These are phyloP conservation scores for Bubo blakistoni DNA, from an alignment of 2,113 vertebrate genomes.

Conservation along the genomic window DNA sequence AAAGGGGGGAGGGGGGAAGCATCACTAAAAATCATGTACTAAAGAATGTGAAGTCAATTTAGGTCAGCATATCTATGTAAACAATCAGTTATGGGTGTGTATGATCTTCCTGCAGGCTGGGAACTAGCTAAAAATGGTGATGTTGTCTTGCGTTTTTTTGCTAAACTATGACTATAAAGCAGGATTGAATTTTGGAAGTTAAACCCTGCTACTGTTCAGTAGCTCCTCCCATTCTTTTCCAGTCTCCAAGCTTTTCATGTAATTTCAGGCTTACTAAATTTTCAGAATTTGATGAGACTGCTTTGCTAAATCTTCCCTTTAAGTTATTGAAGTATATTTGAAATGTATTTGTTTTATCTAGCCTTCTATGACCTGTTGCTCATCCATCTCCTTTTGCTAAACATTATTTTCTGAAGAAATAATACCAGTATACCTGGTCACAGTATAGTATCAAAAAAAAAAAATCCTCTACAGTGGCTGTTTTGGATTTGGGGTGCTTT, in stretches of 20 bases:
- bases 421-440: not conserved
- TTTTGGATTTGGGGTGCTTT: not conserved
- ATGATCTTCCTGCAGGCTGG: not conserved
- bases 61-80: not conserved
- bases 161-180: not conserved
- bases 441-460: not conserved
- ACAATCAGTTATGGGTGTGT: not conserved
- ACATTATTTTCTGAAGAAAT: not conserved
- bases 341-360: not conserved
- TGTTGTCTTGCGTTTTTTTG: not conserved
- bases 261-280: not conserved
- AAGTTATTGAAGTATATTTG: not conserved
- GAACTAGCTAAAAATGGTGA: not conserved
- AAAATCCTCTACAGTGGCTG: not conserved
- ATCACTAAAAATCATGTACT: not conserved
- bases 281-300: not conserved
- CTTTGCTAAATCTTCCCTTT: not conserved
- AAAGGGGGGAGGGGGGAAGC: too few species aligned
- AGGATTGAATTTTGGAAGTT: not conserved
- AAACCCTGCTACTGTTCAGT: not conserved
- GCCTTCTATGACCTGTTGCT: not conserved
- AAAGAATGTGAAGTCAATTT: not conserved
- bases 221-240: not conserved
- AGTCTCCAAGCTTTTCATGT: not conserved
- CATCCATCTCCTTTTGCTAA: not conserved